These are phyloP conservation scores for Metaphire vulgaris DNA, from an alignment of 1,140 invertebrate species.

Conservation along the genomic window DNA sequence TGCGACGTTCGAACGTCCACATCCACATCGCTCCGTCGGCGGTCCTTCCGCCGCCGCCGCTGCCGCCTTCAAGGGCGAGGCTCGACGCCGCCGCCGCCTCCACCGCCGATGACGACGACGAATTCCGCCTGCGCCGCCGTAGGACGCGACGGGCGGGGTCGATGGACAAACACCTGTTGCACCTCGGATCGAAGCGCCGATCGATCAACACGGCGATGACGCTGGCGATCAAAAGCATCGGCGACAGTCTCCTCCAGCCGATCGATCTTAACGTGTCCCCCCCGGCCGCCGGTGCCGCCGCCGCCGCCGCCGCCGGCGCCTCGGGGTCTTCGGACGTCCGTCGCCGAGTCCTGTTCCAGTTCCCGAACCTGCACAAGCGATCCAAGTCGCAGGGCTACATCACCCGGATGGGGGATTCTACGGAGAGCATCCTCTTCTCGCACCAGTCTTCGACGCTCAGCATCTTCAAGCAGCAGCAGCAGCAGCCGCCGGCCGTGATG, in stretches of 20 bases:
- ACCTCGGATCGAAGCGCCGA: background rate
- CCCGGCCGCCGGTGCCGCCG: conserved; percentile 21
- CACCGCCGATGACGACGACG: background rate
- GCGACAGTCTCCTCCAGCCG: conserved; percentile 46
- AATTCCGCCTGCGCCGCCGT: background rate
- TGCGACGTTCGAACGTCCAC: background rate
- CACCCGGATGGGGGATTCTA: background rate
- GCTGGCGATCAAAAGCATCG: conserved; percentile 42
- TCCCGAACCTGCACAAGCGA: conserved; percentile 27
- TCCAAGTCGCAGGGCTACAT: conserved; percentile 29
- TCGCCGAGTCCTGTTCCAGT: conserved; percentile 13
- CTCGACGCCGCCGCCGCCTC: no score
- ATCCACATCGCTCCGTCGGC: background rate
- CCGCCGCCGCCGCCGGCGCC: background rate
- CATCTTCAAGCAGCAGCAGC: background rate
- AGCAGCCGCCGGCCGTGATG: background rate
- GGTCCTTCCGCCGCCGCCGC: no score
- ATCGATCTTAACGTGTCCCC: conserved; percentile 39
- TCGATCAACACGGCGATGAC: conserved; percentile 40
- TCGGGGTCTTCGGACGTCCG: background rate
- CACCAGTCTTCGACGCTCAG: background rate
- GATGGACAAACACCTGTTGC: conserved; percentile 30
- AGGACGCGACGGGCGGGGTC: conserved; percentile 27
- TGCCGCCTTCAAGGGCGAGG: no score
- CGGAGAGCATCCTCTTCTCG: background rate